Conservation (phyloP, 2,113 vertebrate species). For the Sinocyclocheilus anshuiensis region DNA sequence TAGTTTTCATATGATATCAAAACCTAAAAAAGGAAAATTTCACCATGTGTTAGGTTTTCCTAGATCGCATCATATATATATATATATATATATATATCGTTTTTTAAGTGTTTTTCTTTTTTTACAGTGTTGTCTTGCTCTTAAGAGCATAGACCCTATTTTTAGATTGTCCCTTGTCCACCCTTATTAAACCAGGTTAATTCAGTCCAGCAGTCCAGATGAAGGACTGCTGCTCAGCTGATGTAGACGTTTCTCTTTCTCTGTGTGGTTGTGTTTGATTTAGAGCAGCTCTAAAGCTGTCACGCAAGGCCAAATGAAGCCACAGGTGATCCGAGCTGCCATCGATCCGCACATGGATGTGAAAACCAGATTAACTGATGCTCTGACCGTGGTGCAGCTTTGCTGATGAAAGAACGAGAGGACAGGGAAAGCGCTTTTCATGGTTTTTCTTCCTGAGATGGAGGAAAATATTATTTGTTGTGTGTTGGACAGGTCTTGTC, state of each 20-base stretch:
- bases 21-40: too few species aligned
- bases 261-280: constrained; percentile 12
- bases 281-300: constrained; percentile 17
- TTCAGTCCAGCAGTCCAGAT: constrained; percentile 13
- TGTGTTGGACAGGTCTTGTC: not conserved
- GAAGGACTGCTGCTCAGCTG: not conserved
- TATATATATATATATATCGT: too few species aligned
- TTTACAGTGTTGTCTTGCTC: too few species aligned
- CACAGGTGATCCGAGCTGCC: constrained; percentile 43
- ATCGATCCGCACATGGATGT: constrained; percentile 45
- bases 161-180: not conserved
- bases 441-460: not conserved
- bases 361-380: constrained; percentile 43
- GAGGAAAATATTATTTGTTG: not conserved
- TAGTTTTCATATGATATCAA: too few species aligned
- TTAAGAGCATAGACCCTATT: not conserved
- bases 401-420: constrained; percentile 3
- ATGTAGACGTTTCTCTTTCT: not conserved
- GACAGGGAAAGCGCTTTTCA: not conserved
- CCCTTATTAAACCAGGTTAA: not conserved
- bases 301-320: constrained; percentile 47
- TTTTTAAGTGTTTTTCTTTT: too few species aligned
- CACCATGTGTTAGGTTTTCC: too few species aligned
- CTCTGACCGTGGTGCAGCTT: constrained; percentile 7
- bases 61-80: too few species aligned